A percentile compares a stretch with the other conserved stretches of the same genome.
phyloP scores from a whole-genome alignment of 1,140 invertebrate species.

The Drepana arcuata region DNA sequence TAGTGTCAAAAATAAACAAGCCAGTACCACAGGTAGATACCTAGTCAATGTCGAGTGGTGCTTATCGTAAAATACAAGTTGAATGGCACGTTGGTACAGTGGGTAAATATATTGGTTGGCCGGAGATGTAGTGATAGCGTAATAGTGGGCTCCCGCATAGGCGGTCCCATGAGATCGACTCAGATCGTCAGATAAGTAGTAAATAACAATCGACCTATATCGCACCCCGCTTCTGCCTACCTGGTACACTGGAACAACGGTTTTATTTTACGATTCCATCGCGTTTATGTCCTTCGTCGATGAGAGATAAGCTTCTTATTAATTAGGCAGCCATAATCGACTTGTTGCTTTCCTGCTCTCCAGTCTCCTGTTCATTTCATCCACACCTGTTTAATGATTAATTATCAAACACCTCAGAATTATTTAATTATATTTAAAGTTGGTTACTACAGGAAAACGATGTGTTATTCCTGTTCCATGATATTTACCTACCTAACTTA shows the following conservation, averaged over 20 bases:
- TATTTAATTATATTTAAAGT: constrained; percentile 18
- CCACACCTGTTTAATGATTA: no score
- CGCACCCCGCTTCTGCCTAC: constrained; percentile 19
- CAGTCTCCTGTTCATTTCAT: constrained; percentile 35
- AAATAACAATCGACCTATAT: constrained; percentile 34
- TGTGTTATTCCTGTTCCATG: no score
- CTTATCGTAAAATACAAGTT: no score
- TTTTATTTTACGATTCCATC: constrained; percentile 31
- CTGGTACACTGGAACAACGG: constrained; percentile 25
- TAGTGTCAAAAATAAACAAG: no score
- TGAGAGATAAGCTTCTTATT: constrained; percentile 37
- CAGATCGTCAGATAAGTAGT: constrained; percentile 34
- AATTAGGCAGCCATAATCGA: constrained; percentile 41
- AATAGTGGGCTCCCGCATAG: constrained; percentile 24
- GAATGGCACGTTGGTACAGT: no score
- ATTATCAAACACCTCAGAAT: constrained; percentile 28
- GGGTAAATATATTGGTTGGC: no score
- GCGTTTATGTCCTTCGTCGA: constrained; percentile 23
- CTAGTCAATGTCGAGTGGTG: no score
- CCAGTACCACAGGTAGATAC: no score
- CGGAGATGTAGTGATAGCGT: constrained; percentile 8
- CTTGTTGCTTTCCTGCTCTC: constrained; percentile 32
- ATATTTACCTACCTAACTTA: no score
- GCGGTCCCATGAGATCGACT: constrained; percentile 15
- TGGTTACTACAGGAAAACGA: no score